These are phyloP conservation scores for Hippocampus abdominalis DNA, from an alignment of 2,113 vertebrate species.

Conservation along the genomic window DNA sequence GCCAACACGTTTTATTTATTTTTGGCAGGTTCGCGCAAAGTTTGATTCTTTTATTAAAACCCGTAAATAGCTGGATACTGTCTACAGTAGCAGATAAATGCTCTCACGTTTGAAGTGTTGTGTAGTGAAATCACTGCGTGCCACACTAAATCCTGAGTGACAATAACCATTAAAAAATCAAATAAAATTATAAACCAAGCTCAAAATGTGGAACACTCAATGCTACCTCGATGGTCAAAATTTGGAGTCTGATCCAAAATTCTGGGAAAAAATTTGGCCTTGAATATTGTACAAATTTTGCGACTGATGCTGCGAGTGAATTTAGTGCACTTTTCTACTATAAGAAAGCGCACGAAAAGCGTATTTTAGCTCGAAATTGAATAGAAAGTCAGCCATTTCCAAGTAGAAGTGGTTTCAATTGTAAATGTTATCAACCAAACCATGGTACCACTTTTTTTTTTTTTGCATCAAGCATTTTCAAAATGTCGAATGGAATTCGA, in stretches of 20 bases:
- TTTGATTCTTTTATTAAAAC: constrained; percentile 16
- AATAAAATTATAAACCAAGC: constrained; percentile 11
- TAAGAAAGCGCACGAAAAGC: too few relatives aligned
- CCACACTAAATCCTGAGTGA: constrained; percentile 54
- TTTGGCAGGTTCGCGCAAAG: constrained; percentile 40
- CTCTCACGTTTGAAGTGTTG: not conserved
- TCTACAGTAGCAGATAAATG: not conserved
- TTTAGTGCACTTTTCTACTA: too few relatives aligned
- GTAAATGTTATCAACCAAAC: not conserved
- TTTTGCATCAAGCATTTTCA: not conserved
- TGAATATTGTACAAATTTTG: too few relatives aligned
- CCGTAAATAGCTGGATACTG: constrained; percentile 28
- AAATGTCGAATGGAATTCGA: not conserved
- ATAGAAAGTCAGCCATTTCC: too few relatives aligned
- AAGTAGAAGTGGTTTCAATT: not conserved
- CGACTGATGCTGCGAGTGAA: too few relatives aligned
- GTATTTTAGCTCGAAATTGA: too few relatives aligned
- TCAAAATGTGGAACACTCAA: not conserved
- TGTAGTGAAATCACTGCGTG: not conserved
- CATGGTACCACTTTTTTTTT: not conserved
- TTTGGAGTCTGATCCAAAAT: too few relatives aligned
- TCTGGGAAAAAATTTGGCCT: too few relatives aligned
- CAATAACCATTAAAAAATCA: constrained; percentile 17
- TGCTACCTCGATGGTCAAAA: not conserved
- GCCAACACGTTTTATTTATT: constrained; percentile 43